Evolutionary conservation across 2,888 invertebrate genomes (phyloP).

Genomic region (Agonopterix alstromeriana): DNA sequence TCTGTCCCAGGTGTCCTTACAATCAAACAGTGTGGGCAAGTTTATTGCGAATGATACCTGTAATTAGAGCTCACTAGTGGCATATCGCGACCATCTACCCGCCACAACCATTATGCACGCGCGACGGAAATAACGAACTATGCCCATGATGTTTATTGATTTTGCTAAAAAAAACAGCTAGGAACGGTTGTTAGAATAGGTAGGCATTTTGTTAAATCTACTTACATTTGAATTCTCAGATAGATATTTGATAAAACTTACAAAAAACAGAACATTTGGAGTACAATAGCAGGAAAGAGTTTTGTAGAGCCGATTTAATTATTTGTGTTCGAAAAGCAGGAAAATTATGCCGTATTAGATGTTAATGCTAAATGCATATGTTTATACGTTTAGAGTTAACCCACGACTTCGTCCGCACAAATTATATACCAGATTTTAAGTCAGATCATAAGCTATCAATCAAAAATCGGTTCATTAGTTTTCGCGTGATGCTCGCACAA

Average conservation of each 20-base stretch:
- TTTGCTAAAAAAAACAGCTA: slow-evolving; percentile 41
- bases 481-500: no score
- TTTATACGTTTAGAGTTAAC: no score
- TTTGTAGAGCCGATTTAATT: neutral
- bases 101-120: slow-evolving; percentile 41
- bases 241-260: no score
- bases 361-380: neutral
- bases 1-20: slow-evolving; percentile 21
- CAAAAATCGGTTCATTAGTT: no score
- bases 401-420: no score
- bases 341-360: neutral
- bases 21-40: slow-evolving; percentile 32
- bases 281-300: no score
- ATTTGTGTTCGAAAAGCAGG: neutral
- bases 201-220: neutral
- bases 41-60: slow-evolving; percentile 70
- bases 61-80: slow-evolving; percentile 49
- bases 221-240: no score
- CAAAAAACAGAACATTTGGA: no score
- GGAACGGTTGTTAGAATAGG: no score
- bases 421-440: no score
- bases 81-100: slow-evolving; percentile 63
- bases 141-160: slow-evolving; percentile 47
- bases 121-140: slow-evolving; percentile 53
- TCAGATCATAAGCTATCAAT: no score